Evolutionary conservation across 2,113 vertebrate genomes (phyloP).

Genomic region (Platichthys flesus): DNA sequence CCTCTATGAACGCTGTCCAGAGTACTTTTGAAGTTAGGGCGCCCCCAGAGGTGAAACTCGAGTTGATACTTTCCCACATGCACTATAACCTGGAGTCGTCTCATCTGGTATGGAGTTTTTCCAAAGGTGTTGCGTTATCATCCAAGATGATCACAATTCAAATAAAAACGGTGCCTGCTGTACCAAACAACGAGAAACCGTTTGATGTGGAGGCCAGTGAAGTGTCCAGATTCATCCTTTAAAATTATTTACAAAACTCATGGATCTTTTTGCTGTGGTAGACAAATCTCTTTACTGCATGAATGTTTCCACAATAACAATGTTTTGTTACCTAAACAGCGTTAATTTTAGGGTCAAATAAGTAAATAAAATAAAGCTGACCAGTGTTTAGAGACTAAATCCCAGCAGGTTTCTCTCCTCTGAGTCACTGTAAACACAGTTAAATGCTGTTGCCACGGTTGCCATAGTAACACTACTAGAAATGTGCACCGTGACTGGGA

Average conservation of each 20-base stretch:
- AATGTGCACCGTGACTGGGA: neutral
- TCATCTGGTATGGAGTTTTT: constrained; percentile 31
- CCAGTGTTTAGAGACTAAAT: neutral
- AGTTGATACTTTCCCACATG: constrained; percentile 8
- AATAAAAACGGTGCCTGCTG: constrained; percentile 34
- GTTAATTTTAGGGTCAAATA: no score
- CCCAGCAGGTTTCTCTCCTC: neutral
- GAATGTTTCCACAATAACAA: no score
- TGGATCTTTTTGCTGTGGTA: no score
- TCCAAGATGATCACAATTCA: constrained; percentile 33
- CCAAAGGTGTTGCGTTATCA: constrained; percentile 10
- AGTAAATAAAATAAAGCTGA: no score
- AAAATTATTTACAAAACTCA: no score
- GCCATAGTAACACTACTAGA: constrained; percentile 26
- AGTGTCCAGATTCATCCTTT: no score
- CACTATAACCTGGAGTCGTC: constrained; percentile 10
- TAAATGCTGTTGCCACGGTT: constrained; percentile 32
- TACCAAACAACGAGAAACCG: constrained; percentile 15
- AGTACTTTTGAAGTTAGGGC: neutral
- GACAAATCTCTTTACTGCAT: neutral
- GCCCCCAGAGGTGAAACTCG: constrained; percentile 9
- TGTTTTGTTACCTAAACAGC: no score
- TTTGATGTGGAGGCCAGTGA: no score
- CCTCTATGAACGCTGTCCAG: constrained; percentile 13
- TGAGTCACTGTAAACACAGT: neutral